Evolutionary conservation across 1,140 invertebrate species (phyloP), one percentile per base, ranked within the genome.

Genomic region (Drosophila arizonae): DNA sequence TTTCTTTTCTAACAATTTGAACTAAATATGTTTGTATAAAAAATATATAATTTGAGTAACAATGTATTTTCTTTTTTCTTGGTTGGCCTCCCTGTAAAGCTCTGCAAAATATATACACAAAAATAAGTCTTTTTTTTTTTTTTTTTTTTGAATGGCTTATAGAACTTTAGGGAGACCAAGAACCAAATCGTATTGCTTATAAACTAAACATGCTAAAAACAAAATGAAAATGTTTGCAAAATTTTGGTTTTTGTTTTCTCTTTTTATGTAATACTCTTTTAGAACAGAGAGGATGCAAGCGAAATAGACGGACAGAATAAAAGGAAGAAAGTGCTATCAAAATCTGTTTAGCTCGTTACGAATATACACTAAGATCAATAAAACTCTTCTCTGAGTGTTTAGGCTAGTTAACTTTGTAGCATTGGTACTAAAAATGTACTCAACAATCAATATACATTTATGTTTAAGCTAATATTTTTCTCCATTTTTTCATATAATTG

Each of bases 121-220:
- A 69, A 74, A 64, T 61, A 64, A 55, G 46, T 50, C 30, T 69
- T 57, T 46, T 52, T 62, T 50, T 36, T 17, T 46, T 54, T 64
- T 54, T 51, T 50, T 36, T 17, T 46, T 54, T 64, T 54, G 41
- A 57, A 67, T 72, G 54, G 55, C 13, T 54, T 55, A 43, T 57
- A 56, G 26, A 28, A 26, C 5, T 10, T 58, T 24, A 41, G 64
- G 67, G 41, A 41, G n/a, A 54, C 41, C 58, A 52, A 58, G 41
- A 11, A 67, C 48, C 36, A 73, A 62, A 69, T 61, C 45, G 3
- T 55, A 69, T 73, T 72, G 64, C 60, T 81, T 87, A 87, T 61
- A 2, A 73, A 87, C 84, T 87, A 82, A 88, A 86, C 82, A 86
- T 65, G 84, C 60, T 86, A 82, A 87, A 87, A 85, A 70, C 41